A percentile compares a stretch with the other conserved stretches of the same genome.
phyloP scores from a whole-genome alignment of 2,888 invertebrate species.

The Drosophila subsilvestris region DNA sequence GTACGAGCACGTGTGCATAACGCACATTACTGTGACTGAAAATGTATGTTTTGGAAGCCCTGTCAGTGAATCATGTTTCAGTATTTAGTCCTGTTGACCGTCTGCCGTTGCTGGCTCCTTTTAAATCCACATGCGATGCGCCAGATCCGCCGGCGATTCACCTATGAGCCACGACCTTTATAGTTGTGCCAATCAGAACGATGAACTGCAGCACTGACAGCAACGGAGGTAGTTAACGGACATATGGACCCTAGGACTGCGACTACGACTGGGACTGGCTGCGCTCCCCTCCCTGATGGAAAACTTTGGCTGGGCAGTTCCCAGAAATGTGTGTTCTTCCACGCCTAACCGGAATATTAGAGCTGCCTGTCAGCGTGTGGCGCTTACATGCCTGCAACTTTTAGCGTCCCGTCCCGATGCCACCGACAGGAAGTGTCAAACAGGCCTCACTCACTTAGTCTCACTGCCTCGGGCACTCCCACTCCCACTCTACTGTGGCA shows the following conservation, averaged over 20 bases:
- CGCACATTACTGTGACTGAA: not conserved
- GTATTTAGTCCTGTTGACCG: constrained; percentile 50
- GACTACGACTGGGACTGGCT: no score
- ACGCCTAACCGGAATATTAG: constrained; percentile 39
- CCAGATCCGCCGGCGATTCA: constrained; percentile 30
- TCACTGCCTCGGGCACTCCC: constrained; percentile 5
- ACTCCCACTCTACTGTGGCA: constrained; percentile 2
- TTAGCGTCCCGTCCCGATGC: constrained; percentile 38
- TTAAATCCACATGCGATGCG: constrained; percentile 55
- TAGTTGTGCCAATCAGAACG: constrained; percentile 54
- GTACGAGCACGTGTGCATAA: constrained; percentile 2
- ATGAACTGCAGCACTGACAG: not conserved
- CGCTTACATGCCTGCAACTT: constrained; percentile 40
- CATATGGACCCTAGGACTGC: no score
- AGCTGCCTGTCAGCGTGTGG: constrained; percentile 21
- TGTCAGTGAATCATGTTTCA: constrained; percentile 57
- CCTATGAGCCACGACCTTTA: constrained; percentile 26
- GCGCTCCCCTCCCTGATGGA: not conserved
- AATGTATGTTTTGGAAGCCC: constrained; percentile 1
- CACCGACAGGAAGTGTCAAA: constrained; percentile 69
- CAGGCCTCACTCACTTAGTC: constrained; percentile 37
- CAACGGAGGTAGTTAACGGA: not conserved
- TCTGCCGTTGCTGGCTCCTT: constrained; percentile 45
- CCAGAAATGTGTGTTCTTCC: constrained; percentile 14
- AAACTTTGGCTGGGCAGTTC: constrained; percentile 37